Base-by-base conservation (phyloP, 2,113 vertebrate species). In the Rana temporaria region DNA sequence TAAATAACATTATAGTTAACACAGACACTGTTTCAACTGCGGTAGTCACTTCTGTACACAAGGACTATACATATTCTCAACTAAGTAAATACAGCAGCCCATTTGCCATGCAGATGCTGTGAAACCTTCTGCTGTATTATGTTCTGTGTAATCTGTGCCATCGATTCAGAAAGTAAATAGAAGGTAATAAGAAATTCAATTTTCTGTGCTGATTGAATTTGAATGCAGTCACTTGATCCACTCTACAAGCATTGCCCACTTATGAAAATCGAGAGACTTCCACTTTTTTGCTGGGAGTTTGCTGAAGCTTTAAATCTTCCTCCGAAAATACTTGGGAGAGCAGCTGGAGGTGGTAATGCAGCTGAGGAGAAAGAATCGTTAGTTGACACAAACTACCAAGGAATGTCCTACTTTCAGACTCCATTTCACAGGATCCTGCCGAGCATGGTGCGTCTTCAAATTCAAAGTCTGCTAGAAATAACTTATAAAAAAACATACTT, bases 111-210 rank as follows among this genome's bases (percentile, higher is more conserved):
- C 67, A 80, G 66, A 80, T 80, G 32, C 32, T 70, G 78, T 80
- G 55, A 71, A 80, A 68, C n/a, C 78, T 22, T 60, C 34, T 62
- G 34, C 55, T 62, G 32, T 55, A 80, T 71, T 59, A 80, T 52
- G 78, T 52, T 80, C 56, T 70, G 56, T 70, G 67, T 71, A 80
- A 80, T 80, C 66, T 71, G 66, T 56, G 14, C n/a, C 48, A 80
- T 80, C 67, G 78, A 80, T 71, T 80, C 26, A 68, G 66, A 80
- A 70, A 80, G 66, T 80, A 80, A 80, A 71, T 70, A 19, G 78
- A 80, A 19, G 32, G 78, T 80, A 71, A 70, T 80, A 70, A 80
- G 52, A 80, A 68, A 80, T 71, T 80, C 78, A 80, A 80, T 80
- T 52, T 80, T 52, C 56, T 70, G 32, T 62, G 55, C 66, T 80